Conservation (phyloP, 2,888 invertebrate species). For the Calameuta filiformis region DNA sequence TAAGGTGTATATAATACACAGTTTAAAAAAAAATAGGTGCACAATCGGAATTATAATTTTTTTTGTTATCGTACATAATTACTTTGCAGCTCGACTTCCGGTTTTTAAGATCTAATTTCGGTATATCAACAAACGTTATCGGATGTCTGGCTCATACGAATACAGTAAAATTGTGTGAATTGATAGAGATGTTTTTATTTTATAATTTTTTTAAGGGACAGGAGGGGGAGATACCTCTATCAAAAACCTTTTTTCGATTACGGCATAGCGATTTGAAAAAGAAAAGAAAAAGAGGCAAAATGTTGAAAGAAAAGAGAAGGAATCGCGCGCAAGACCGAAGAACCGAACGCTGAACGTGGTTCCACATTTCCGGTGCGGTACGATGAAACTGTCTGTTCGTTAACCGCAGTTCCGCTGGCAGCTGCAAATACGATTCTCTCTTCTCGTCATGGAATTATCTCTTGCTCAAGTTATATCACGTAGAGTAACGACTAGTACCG, state of each 20-base stretch:
- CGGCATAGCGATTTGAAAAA: not conserved
- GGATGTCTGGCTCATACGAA: not conserved
- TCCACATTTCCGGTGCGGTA: conserved; percentile 32
- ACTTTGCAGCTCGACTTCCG: not conserved
- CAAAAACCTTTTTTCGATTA: not conserved
- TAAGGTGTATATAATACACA: not conserved
- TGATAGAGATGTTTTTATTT: not conserved
- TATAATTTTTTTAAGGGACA: not conserved
- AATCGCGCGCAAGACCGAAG: conserved; percentile 20
- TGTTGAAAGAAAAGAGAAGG: not conserved
- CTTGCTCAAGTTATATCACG: not conserved
- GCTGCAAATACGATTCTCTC: conserved; percentile 14
- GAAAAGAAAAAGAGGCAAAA: not conserved
- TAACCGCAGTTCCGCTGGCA: conserved; percentile 37
- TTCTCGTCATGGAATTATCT: not conserved
- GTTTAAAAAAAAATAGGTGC: not conserved
- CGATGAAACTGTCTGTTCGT: conserved; percentile 41
- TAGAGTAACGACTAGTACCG: not conserved
- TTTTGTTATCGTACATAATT: not conserved
- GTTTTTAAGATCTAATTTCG: not conserved
- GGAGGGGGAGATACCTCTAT: not conserved
- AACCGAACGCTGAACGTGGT: conserved; percentile 21
- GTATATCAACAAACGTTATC: not conserved
- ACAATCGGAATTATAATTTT: not conserved
- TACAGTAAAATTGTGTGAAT: not conserved